A percentile compares a stretch with the other conserved stretches of the same genome.
Evolutionary conservation across 2,888 invertebrate species (phyloP).

Genomic region (Mycalesis mineus): DNA sequence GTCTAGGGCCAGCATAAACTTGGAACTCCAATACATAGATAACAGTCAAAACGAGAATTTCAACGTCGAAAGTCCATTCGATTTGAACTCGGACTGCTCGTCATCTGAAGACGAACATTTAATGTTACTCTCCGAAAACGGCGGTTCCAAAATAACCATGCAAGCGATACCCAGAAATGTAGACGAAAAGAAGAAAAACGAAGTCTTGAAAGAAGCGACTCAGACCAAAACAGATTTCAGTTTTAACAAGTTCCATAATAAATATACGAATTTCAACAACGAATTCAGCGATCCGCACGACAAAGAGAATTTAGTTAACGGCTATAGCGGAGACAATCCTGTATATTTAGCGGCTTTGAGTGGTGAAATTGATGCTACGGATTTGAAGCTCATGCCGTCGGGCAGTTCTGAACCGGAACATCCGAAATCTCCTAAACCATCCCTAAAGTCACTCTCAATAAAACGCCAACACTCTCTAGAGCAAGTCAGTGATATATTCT

Average conservation of each 20-base stretch:
- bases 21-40: slow-evolving; percentile 65
- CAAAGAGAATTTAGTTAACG: slow-evolving; percentile 61
- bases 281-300: slow-evolving; percentile 71
- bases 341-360: slow-evolving; percentile 66
- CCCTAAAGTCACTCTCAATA: slow-evolving; percentile 52
- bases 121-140: slow-evolving; percentile 68
- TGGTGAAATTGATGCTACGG: slow-evolving; percentile 55
- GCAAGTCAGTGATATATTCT: slow-evolving; percentile 86
- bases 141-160: slow-evolving; percentile 71
- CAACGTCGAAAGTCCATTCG: slow-evolving; percentile 51
- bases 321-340: slow-evolving; percentile 64
- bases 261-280: slow-evolving; percentile 69
- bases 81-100: slow-evolving; percentile 64
- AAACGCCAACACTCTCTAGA: slow-evolving; percentile 85
- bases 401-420: slow-evolving; percentile 43
- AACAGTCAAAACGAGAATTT: slow-evolving; percentile 50
- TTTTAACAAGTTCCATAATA: slow-evolving; percentile 62
- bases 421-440: slow-evolving; percentile 51
- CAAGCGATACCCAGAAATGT: slow-evolving; percentile 51
- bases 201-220: slow-evolving; percentile 62
- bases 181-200: slow-evolving; percentile 51
- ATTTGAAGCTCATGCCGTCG: slow-evolving; percentile 41
- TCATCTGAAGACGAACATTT: slow-evolving; percentile 73
- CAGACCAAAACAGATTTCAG: slow-evolving; percentile 57
- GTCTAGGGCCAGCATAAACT: slow-evolving; percentile 61